Conservation (phyloP, 2,888 invertebrate genomes). For the Drosophila lacicola region DNA sequence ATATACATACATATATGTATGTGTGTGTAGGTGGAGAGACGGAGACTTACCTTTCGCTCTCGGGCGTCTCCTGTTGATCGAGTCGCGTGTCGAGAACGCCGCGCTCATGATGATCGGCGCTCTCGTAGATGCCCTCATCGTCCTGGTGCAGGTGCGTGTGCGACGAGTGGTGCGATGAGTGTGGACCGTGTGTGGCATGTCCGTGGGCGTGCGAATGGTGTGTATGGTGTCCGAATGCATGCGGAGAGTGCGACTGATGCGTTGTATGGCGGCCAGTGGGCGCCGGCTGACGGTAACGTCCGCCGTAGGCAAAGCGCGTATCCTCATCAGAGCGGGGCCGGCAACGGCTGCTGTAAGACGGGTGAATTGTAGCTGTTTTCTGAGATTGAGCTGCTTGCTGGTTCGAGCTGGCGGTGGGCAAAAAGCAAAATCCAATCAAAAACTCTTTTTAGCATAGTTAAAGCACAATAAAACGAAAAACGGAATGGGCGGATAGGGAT, state of each 20-base stretch:
- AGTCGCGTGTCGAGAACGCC: conserved; percentile 87
- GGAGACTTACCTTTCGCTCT: conserved; percentile 92
- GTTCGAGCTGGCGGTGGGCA: conserved; percentile 82
- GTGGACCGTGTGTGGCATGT: conserved; percentile 85
- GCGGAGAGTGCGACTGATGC: conserved; percentile 87
- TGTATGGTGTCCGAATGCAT: conserved; percentile 86
- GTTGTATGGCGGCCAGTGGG: conserved; percentile 85
- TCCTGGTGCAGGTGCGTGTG: conserved; percentile 88
- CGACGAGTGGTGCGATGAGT: conserved; percentile 86
- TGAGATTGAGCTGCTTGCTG: conserved; percentile 86
- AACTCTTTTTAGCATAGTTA: conserved; percentile 22
- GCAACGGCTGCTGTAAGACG: conserved; percentile 87
- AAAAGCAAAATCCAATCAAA: conserved; percentile 40
- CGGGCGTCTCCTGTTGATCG: conserved; percentile 91
- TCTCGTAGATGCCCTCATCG: conserved; percentile 95
- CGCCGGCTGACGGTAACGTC: conserved; percentile 86
- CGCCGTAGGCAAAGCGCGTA: conserved; percentile 90
- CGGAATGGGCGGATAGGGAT: conserved; percentile 1
- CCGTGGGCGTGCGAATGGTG: conserved; percentile 86
- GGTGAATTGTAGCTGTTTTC: conserved; percentile 86
- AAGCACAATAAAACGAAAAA: conserved; percentile 1
- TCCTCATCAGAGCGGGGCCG: conserved; percentile 89
- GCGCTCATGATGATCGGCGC: conserved; percentile 91
- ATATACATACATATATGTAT: not conserved
- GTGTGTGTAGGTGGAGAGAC: conserved; percentile 17